phyloP scores from a whole-genome alignment of 1,140 invertebrate species.

The Neuroterus valhalla region DNA sequence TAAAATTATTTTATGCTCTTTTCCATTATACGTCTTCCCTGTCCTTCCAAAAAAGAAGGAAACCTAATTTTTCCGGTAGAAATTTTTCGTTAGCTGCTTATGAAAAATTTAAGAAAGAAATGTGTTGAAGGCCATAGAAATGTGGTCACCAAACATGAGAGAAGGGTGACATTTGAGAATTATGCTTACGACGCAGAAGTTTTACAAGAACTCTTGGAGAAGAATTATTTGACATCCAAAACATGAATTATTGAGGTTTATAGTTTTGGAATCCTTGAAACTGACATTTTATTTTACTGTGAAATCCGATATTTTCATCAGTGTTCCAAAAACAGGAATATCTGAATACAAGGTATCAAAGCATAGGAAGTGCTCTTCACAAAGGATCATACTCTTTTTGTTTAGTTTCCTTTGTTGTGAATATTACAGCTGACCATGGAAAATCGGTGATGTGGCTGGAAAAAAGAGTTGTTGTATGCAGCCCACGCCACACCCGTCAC shows the following conservation, averaged over 20 bases:
- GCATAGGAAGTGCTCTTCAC: background rate
- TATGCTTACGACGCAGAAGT: too few relatives aligned
- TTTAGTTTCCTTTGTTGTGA: slow-evolving; percentile 19
- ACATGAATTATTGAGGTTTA: too few relatives aligned
- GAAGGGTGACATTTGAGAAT: too few relatives aligned
- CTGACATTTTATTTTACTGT: background rate
- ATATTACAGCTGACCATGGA: slow-evolving; percentile 54
- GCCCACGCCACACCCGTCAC: slow-evolving; percentile 60
- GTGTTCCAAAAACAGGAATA: background rate
- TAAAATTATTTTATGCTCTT: slow-evolving; percentile 35
- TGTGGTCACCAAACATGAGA: too few relatives aligned
- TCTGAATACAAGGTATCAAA: background rate
- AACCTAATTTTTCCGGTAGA: too few relatives aligned
- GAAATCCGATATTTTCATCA: background rate
- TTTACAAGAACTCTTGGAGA: too few relatives aligned
- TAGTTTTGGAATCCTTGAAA: background rate
- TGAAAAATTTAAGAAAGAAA: too few relatives aligned
- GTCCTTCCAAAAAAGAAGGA: background rate
- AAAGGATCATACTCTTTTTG: slow-evolving; percentile 13
- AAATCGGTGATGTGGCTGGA: slow-evolving; percentile 50
- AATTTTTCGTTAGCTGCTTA: too few relatives aligned
- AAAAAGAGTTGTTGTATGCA: slow-evolving; percentile 57
- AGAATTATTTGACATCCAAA: too few relatives aligned
- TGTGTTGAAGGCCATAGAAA: too few relatives aligned
- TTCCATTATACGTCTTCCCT: background rate